Percentiles rank a stretch among this genome's conserved stretches.
Evolutionary conservation across 2,113 vertebrate species (phyloP).

Genomic region (Elaphurus davidianus): DNA sequence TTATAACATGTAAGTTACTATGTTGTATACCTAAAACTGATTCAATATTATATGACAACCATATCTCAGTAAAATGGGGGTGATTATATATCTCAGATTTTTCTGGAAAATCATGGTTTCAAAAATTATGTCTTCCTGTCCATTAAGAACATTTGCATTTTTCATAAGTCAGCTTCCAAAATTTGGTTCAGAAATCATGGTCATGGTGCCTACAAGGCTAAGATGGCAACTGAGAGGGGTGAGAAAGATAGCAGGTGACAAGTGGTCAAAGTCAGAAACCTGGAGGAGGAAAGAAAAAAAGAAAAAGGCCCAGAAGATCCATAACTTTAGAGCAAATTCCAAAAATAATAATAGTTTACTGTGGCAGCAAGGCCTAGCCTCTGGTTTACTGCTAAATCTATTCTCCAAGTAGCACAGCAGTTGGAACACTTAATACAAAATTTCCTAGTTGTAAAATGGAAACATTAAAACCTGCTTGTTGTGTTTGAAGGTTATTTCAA

Average conservation of each 20-base stretch:
- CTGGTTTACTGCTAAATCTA: background rate
- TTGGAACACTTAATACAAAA: background rate
- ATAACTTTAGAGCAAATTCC: background rate
- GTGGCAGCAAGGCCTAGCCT: background rate
- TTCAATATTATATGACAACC: background rate
- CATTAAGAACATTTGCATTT: background rate
- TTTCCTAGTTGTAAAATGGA: background rate
- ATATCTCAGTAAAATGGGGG: background rate
- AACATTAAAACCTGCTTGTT: background rate
- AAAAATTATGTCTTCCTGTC: background rate
- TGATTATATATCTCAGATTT: background rate
- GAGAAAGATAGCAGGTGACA: background rate
- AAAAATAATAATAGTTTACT: background rate
- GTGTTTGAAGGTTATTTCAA: background rate
- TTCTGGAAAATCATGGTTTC: background rate
- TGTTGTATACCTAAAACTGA: background rate
- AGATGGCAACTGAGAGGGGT: too few relatives aligned
- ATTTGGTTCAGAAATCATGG: background rate
- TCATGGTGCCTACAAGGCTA: background rate
- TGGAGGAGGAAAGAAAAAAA: background rate
- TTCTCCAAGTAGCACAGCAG: background rate
- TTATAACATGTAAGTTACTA: background rate
- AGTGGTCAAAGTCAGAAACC: background rate
- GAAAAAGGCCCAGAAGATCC: background rate
- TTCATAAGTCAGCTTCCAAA: background rate